Evolutionary conservation across 2,888 invertebrate genomes (phyloP).

Genomic region (Ectemnius cavifrons): DNA sequence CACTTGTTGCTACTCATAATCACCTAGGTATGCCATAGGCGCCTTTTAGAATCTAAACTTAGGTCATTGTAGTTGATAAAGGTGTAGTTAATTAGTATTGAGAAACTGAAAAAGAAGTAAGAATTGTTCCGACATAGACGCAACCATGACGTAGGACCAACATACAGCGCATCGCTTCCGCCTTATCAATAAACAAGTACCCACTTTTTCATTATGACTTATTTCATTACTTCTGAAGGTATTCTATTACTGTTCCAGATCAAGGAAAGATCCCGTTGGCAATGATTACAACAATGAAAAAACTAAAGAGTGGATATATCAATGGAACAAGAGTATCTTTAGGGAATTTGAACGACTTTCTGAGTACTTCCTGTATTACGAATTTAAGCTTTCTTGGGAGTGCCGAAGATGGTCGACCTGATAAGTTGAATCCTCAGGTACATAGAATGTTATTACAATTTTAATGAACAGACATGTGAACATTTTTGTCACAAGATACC

Average conservation of each 20-base stretch:
- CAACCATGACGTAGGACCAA: conserved; percentile 1
- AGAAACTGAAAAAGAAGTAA: background rate
- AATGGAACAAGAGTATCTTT: conserved; percentile 98
- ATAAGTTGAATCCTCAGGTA: conserved; percentile 79
- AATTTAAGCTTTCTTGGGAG: conserved; percentile 97
- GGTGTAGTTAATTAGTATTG: conserved; percentile 9
- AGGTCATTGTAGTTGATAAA: conserved; percentile 37
- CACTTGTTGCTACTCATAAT: conserved; percentile 91
- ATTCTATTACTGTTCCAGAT: conserved; percentile 80
- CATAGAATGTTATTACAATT: conserved; percentile 2
- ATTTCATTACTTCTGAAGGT: background rate
- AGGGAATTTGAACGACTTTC: conserved; percentile 95
- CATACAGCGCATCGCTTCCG: conserved; percentile 11
- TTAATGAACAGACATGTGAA: background rate
- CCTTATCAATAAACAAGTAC: background rate
- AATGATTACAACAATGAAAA: conserved; percentile 98
- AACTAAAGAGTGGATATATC: conserved; percentile 98
- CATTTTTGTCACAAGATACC: background rate
- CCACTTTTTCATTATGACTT: background rate
- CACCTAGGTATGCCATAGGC: conserved; percentile 85
- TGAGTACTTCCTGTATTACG: conserved; percentile 98
- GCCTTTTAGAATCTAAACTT: conserved; percentile 26
- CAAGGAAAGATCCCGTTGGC: conserved; percentile 94
- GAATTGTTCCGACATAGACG: conserved; percentile 10
- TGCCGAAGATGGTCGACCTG: conserved; percentile 94